Evolutionary conservation across 2,888 invertebrate species (phyloP), one percentile per base, ranked within the genome.

Genomic region (Pristionchus mayeri): DNA sequence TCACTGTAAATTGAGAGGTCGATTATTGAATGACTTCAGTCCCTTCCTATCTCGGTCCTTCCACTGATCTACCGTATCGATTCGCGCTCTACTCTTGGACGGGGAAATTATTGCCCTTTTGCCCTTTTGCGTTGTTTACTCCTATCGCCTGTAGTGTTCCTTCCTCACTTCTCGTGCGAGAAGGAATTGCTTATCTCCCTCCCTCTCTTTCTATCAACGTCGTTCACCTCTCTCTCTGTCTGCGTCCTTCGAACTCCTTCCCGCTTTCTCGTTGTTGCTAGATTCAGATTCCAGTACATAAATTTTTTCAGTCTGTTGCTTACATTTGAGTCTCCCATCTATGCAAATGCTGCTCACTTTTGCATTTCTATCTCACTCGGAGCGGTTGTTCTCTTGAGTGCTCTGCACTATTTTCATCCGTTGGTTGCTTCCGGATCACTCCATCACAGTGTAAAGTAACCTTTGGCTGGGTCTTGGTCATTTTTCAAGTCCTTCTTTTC

Each of bases 401-500:
- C 0, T 71, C 40, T 44, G n/a, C 40, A 40, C 71, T 71, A 71
- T 71, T 71, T 44, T 40, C 40, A 24, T 16, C 37, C 24, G n/a
- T 24, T 24, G 11, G 40, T 44, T 40, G 27, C 71, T 71, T 71
- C 71, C 71, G 9, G 37, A 67, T 67, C 37, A 6, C 40, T 37
- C 24, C 24, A 44, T 63, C 71, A 18, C 40, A 24, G 71, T 71
- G 71, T 71, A 71, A 71, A 71, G 71, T 71, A 71, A 71, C 71
- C 71, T 71, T 71, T 71, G n/a, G 21, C 40, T 40, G 71, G 40
- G 40, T 71, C 71, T 71, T 24, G 71, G 71, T 71, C 71, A 71
- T 71, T 71, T 71, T 71, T 71, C 71, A 71, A 71, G 71, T 40
- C 71, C 71, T 71, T 71, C 71, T 71, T 71, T 71, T 71, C 71